A percentile compares a stretch with the other conserved stretches of the same genome.
Conservation (phyloP, 1,140 invertebrate species). For the Brachionus asplanchnoidis region DNA sequence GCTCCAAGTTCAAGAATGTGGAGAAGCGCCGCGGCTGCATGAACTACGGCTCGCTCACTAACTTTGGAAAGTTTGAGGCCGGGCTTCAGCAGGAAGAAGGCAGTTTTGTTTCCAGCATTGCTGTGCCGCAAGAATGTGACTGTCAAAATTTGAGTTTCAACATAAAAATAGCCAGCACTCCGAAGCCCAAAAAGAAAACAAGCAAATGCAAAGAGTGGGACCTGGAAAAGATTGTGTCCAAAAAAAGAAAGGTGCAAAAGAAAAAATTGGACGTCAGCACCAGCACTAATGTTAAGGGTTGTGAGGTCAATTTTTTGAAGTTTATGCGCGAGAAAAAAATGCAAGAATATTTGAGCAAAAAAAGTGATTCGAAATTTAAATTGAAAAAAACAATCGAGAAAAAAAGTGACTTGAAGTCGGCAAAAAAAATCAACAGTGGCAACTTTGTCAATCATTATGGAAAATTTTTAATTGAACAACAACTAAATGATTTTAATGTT, state of each 20-base stretch:
- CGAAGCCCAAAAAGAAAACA: not conserved
- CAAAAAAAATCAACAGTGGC: not conserved
- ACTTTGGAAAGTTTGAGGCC: not conserved
- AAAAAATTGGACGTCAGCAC: not conserved
- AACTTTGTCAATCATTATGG: not conserved
- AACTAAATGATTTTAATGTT: conserved; percentile 15
- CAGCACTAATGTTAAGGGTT: not conserved
- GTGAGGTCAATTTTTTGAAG: not conserved
- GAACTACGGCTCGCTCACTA: not conserved
- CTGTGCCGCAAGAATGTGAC: not conserved
- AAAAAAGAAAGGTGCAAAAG: not conserved
- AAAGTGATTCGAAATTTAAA: not conserved
- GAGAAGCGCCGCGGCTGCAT: not conserved
- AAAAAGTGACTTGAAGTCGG: not conserved
- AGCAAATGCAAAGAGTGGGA: conserved; percentile 7
- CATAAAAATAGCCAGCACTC: conserved; percentile 4
- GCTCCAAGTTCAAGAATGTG: not conserved
- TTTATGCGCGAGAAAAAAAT: not conserved
- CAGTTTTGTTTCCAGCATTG: conserved; percentile 1
- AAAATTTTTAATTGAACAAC: not conserved
- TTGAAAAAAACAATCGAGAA: conserved; percentile 14
- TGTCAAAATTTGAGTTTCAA: conserved; percentile 12
- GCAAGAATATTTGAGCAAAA: not conserved
- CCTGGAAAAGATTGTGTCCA: not conserved
- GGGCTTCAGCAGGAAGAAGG: not conserved